A percentile compares a stretch with the other conserved stretches of the same genome.
Conservation (phyloP, 2,113 vertebrate species). For the Panthera leo region DNA sequence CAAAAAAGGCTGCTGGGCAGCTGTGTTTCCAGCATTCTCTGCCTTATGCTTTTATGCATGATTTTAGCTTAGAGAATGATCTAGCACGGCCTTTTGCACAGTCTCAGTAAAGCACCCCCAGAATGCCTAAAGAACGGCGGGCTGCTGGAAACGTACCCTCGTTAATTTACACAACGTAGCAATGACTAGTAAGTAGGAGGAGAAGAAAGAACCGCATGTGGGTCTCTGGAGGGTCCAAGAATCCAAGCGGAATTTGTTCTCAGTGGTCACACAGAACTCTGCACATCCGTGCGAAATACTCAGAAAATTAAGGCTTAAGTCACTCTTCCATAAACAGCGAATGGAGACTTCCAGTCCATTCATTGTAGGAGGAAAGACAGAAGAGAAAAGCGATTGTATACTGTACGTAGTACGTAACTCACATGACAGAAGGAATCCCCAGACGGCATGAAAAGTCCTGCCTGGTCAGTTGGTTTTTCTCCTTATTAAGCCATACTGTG, state of each 20-base stretch:
- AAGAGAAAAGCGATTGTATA: not conserved
- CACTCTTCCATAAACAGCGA: not conserved
- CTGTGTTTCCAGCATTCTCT: not conserved
- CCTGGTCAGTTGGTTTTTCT: not conserved
- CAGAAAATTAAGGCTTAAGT: not conserved
- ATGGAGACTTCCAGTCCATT: not conserved
- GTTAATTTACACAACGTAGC: not conserved
- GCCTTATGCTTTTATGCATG: not conserved
- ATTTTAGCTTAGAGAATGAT: conserved; percentile 19
- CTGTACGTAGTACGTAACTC: not conserved
- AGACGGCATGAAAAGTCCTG: not conserved
- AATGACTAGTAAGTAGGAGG: not conserved
- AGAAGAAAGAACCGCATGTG: not conserved
- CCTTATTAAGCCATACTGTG: not conserved
- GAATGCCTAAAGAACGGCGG: not conserved
- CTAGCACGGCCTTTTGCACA: not conserved
- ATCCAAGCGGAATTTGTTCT: not conserved
- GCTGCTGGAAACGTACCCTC: not conserved
- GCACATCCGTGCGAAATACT: not conserved
- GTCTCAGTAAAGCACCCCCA: not conserved
- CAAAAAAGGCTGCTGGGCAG: fast-evolving
- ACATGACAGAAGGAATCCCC: not conserved
- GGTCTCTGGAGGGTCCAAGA: not conserved
- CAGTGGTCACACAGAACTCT: not conserved
- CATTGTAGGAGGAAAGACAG: not conserved